Conservation (phyloP, 2,888 invertebrate genomes). For the Tetanocera ferruginea region DNA sequence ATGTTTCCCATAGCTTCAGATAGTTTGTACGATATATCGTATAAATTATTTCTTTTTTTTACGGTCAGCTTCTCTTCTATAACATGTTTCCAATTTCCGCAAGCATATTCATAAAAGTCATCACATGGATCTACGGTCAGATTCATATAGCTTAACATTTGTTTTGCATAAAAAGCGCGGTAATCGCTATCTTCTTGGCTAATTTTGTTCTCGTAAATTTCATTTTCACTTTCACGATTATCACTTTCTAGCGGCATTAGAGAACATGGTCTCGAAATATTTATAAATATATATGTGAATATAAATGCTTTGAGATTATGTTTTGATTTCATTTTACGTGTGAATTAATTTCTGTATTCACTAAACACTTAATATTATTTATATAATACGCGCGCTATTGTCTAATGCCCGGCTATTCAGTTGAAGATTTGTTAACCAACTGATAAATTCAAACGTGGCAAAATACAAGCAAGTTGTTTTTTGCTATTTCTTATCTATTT, state of each 20-base stretch:
- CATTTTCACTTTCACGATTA: neutral
- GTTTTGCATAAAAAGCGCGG: constrained; percentile 53
- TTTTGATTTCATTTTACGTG: too few relatives aligned
- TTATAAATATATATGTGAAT: too few relatives aligned
- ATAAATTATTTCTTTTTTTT: constrained; percentile 57
- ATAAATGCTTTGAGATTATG: too few relatives aligned
- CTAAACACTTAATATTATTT: too few relatives aligned
- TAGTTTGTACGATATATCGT: constrained; percentile 58
- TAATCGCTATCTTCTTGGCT: constrained; percentile 36
- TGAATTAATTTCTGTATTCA: too few relatives aligned
- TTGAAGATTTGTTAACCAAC: neutral
- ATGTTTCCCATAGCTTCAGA: constrained; percentile 50
- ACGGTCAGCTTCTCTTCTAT: constrained; percentile 50
- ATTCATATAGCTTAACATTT: constrained; percentile 64
- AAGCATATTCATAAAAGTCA: constrained; percentile 65
- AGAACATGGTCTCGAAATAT: neutral
- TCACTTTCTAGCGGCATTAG: neutral
- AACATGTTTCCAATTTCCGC: constrained; percentile 62
- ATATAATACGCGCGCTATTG: too few relatives aligned
- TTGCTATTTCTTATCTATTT: neutral
- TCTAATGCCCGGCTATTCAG: neutral
- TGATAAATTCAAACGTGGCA: neutral
- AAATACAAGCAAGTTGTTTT: too few relatives aligned
- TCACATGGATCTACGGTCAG: constrained; percentile 60
- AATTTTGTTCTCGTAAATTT: constrained; percentile 27